A percentile compares a stretch with the other conserved stretches of the same genome.
Conservation (phyloP, 2,113 vertebrate genomes). For the Paramormyrops kingsleyae region DNA sequence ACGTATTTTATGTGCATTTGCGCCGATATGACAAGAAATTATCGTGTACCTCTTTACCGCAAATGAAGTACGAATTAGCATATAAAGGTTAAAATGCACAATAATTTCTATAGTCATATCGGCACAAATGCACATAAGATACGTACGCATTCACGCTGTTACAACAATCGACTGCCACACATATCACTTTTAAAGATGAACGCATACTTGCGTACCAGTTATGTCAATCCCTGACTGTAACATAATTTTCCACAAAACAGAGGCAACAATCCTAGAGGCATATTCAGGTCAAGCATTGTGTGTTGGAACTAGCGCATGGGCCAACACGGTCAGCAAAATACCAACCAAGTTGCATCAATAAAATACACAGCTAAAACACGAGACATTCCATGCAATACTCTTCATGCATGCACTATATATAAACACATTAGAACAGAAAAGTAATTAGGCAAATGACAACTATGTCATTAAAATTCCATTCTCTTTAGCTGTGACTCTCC, state of each 20-base stretch:
- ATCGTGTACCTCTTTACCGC: too few species aligned
- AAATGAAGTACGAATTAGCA: too few species aligned
- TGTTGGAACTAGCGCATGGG: not conserved
- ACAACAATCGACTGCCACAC: too few species aligned
- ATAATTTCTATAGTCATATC: too few species aligned
- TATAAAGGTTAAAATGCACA: too few species aligned
- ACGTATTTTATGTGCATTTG: too few species aligned
- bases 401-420: not conserved
- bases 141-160: too few species aligned
- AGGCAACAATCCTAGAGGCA: not conserved
- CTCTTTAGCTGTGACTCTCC: not conserved
- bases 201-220: too few species aligned
- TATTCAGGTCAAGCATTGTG: not conserved
- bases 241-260: slow-evolving; percentile 52
- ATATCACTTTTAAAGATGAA: too few species aligned
- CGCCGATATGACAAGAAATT: too few species aligned
- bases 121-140: too few species aligned
- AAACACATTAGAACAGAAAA: not conserved
- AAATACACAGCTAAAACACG: not conserved
- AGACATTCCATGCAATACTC: not conserved
- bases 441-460: not conserved
- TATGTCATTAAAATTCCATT: slow-evolving; percentile 1
- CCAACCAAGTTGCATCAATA: not conserved
- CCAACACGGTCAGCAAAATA: not conserved
- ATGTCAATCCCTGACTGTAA: slow-evolving; percentile 27